Evolutionary conservation across 2,888 invertebrate species (phyloP).

Genomic region (Gastrophysa polygoni): DNA sequence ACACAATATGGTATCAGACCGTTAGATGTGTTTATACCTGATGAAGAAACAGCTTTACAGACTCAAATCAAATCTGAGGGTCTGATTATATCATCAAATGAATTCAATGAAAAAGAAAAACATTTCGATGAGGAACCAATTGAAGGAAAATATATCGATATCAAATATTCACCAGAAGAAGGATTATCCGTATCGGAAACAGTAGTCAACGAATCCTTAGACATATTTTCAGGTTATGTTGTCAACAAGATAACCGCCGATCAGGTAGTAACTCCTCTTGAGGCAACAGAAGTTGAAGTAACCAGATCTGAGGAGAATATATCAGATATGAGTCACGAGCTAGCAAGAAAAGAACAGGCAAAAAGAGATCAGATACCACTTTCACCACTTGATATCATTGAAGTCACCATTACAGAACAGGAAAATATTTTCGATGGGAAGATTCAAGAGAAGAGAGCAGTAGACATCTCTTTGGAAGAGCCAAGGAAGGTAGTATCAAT

Average conservation of each 20-base stretch:
- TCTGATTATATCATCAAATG: constrained; percentile 59
- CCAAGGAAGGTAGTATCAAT: constrained; percentile 46
- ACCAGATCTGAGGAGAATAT: constrained; percentile 42
- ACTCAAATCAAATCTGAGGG: constrained; percentile 57
- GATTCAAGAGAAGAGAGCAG: constrained; percentile 41
- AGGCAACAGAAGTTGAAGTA: constrained; percentile 48
- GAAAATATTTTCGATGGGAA: constrained; percentile 28
- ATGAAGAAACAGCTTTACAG: constrained; percentile 40
- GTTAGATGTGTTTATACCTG: constrained; percentile 50
- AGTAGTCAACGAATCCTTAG: constrained; percentile 50
- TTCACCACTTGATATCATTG: constrained; percentile 36
- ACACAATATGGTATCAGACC: constrained; percentile 57
- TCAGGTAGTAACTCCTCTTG: constrained; percentile 46
- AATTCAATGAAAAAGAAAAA: constrained; percentile 59
- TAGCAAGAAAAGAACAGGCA: constrained; percentile 38
- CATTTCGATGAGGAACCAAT: constrained; percentile 49
- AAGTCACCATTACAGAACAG: constrained; percentile 41
- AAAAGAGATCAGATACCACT: constrained; percentile 37
- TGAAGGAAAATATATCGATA: constrained; percentile 55
- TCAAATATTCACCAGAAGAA: constrained; percentile 57
- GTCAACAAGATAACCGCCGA: constrained; percentile 39
- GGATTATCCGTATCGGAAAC: constrained; percentile 55
- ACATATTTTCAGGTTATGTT: constrained; percentile 45
- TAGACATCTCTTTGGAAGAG: constrained; percentile 49
- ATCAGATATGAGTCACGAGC: constrained; percentile 36